Percentiles rank a stretch among this genome's conserved stretches.
phyloP scores from a whole-genome alignment of 2,113 vertebrate genomes.

The Lophius piscatorius region DNA sequence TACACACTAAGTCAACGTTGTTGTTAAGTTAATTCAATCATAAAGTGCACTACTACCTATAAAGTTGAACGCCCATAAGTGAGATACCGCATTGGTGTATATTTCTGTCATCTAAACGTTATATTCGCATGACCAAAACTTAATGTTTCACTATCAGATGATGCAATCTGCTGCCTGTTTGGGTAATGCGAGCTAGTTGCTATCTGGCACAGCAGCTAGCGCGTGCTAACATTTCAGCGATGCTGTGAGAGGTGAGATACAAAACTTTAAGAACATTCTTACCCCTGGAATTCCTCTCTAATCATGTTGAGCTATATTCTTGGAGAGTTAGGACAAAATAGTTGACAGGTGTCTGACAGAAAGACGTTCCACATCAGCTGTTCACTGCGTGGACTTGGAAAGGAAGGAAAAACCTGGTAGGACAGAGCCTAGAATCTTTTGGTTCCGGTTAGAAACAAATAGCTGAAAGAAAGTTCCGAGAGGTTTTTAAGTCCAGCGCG shows the following conservation, averaged over 20 bases:
- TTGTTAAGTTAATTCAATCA: too few species aligned
- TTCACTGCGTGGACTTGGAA: constrained; percentile 45
- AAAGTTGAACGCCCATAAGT: too few species aligned
- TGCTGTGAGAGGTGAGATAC: too few species aligned
- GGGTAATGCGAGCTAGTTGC: constrained; percentile 41
- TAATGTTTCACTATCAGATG: constrained; percentile 37
- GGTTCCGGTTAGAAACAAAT: constrained; percentile 68
- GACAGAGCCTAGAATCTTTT: constrained; percentile 20
- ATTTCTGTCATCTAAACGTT: neutral
- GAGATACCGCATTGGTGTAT: too few species aligned
- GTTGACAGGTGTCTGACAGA: constrained; percentile 13
- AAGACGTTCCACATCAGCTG: constrained; percentile 60
- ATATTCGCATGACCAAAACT: neutral
- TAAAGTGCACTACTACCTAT: too few species aligned
- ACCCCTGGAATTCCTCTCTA: constrained; percentile 78
- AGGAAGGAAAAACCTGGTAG: constrained; percentile 63
- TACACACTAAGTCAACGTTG: too few species aligned
- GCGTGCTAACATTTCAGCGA: neutral
- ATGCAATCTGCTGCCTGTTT: constrained; percentile 62
- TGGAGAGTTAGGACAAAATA: constrained; percentile 4
- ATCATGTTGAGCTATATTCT: constrained; percentile 67
- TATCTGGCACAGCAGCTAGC: constrained; percentile 1
- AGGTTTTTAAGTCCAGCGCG: too few species aligned
- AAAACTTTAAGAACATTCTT: constrained; percentile 39
- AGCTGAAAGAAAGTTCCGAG: constrained; percentile 39